Base-by-base conservation (phyloP, 2,113 vertebrate genomes). In the Neogobius melanostomus region DNA sequence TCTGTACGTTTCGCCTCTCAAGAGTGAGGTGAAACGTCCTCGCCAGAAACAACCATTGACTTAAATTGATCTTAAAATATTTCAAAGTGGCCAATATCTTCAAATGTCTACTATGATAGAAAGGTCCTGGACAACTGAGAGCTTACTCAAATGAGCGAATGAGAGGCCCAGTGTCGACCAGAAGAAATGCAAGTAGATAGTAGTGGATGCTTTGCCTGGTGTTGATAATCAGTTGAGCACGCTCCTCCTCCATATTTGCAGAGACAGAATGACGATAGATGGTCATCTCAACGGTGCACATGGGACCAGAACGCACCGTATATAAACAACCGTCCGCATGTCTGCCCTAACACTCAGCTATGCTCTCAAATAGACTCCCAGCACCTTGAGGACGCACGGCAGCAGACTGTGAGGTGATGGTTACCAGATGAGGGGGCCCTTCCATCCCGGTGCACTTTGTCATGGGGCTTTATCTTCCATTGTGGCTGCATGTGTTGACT, bases 321-420 rank as follows among this genome's bases (percentile, higher is more conserved):
- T 59, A 42, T 42, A 82, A 63, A 71, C 65, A 70, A 76, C 42
- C 71, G 66, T 16, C 74, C 66, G 61, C 61, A 62, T 11, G 8
- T 63, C 63, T 67, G 60, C 68, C 64, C 63, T 75, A 50, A 76
- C 77, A 83, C 50, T 59, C 28, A 21, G 54, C 77, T 60, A 73
- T 56, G 64, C 62, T 73, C 28, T 51, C 6, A 56, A 11, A 28
- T 28, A 21, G 17, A 21, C 8, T 11, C 53, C 46, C 68, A 63
- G 47, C 66, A 71, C 53, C 63, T 61, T 53, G 43, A 70, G 64
- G 46, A 81, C 68, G 85, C 49, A 77, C 8, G 43, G 64, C 76
- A 85, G 81, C 84, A 74, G 87, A 63, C 84, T 85, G 83, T 42
- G 76, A 82, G 78, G 82, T 87, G 88, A 92, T 92, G 85, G 87